Evolutionary conservation across 2,888 invertebrate species (phyloP), one percentile per base, ranked within the genome.

Genomic region (Clanis bilineata): DNA sequence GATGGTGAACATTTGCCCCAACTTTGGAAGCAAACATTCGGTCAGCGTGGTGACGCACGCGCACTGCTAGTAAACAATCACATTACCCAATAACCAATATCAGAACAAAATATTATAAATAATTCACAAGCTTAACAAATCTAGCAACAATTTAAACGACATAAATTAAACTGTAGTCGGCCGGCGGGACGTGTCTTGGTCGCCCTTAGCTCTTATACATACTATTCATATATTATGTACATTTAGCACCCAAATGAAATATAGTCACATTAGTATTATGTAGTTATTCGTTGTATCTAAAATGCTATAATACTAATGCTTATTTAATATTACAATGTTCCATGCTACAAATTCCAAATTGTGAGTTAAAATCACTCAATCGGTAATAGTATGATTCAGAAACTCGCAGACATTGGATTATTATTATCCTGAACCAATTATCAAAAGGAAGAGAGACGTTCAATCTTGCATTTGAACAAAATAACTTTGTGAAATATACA

Each of bases 1-100:
- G 10, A 7, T 15, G 25, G 18, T n/a, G 22, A 25, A 28, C 51
- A 32, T 51, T 51, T 51, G 28, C 10, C 1, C 32, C 18, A 51
- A 10, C 10, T 10, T 32, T 51, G 28, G 15, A 21, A 15, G 28
- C 18, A 0, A 1, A 28, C 25, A 28, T 28, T 28, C 32, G 2
- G 4, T 10, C 12, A 18, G 28, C 12, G 4, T 9, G 28, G 51
- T 18, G 51, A 18, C 51, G 47, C 47, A 28, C 51, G 28, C 51
- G 32, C 51, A 32, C 28, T 51, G 28, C 32, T 18, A 51, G 18
- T 51, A 32, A 32, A 51, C 18, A 51, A 51, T 32, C 51, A 51
- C 51, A 51, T 51, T 51, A 51, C 51, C 51, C 51, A 51, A 51
- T 51, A 51, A 51, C 51, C 51, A 51, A 32, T 51, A 51, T 32